A percentile compares a stretch with the other conserved stretches of the same genome.
Conservation (phyloP, 2,113 vertebrate genomes). For the Uria aalge region DNA sequence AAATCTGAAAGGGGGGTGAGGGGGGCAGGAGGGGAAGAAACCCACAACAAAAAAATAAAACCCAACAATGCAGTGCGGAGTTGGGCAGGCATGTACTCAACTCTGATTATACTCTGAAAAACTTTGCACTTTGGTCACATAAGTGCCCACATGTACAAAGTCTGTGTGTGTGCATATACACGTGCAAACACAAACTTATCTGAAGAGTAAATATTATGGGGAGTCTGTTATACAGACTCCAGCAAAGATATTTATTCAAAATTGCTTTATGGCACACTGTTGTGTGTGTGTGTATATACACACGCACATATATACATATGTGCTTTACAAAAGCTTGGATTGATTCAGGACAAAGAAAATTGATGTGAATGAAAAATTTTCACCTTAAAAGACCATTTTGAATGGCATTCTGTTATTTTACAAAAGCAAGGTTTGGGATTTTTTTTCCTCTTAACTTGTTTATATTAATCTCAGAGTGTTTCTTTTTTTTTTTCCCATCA, state of each 20-base stretch:
- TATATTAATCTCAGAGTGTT: constrained; percentile 54
- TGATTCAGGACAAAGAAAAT: constrained; percentile 63
- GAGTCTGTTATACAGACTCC: constrained; percentile 47
- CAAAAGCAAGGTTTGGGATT: constrained; percentile 24
- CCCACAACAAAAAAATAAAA: not conserved
- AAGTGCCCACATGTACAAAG: constrained; percentile 76
- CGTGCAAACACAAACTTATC: constrained; percentile 51
- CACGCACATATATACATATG: not conserved
- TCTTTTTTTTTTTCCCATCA: not conserved
- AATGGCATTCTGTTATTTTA: constrained; percentile 62
- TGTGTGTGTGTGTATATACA: not conserved
- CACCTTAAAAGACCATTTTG: constrained; percentile 56
- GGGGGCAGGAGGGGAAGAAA: not conserved
- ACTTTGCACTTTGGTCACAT: constrained; percentile 72
- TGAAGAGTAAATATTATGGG: constrained; percentile 57
- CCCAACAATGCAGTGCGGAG: not conserved
- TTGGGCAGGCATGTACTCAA: constrained; percentile 23
- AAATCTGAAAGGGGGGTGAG: not conserved
- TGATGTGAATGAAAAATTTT: constrained; percentile 52
- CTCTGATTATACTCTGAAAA: constrained; percentile 59
- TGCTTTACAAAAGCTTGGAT: constrained; percentile 61
- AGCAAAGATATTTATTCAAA: constrained; percentile 66
- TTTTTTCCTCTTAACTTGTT: not conserved
- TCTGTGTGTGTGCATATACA: constrained; percentile 54
- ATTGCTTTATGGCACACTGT: constrained; percentile 49